Evolutionary conservation across 2,888 invertebrate genomes (phyloP).

Genomic region (Lathronympha strigana): DNA sequence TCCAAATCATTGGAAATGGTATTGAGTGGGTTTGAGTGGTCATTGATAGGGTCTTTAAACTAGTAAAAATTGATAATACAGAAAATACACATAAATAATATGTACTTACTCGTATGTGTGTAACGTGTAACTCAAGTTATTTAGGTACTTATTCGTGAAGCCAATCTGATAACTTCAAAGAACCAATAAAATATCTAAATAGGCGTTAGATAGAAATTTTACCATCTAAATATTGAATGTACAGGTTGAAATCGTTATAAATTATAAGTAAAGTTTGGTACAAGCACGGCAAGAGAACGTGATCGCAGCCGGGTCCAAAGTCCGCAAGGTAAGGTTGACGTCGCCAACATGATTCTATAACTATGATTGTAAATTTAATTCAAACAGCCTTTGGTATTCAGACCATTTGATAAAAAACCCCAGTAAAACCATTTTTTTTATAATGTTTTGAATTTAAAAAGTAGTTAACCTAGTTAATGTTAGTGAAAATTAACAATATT

Average conservation of each 20-base stretch:
- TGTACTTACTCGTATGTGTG: no score
- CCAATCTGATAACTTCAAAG: neutral
- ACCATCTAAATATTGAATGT: neutral
- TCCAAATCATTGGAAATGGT: no score
- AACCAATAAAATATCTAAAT: neutral
- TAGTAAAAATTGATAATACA: no score
- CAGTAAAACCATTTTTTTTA: neutral
- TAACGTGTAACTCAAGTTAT: no score
- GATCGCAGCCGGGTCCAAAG: conserved; percentile 78
- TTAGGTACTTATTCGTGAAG: no score
- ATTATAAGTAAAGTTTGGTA: conserved; percentile 17
- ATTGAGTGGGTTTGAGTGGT: no score
- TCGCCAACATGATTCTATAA: conserved; percentile 62
- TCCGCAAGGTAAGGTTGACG: conserved; percentile 73
- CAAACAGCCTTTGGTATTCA: neutral
- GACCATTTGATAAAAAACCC: neutral
- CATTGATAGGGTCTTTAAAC: no score
- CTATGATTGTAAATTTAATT: conserved; percentile 20
- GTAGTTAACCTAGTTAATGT: neutral
- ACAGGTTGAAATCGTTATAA: conserved; percentile 9
- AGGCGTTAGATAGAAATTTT: neutral
- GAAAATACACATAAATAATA: no score
- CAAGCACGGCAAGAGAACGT: conserved; percentile 50
- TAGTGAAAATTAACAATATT: neutral
- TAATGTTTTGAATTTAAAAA: neutral